Conservation (phyloP, 2,888 invertebrate genomes). For the Hololepta plana region DNA sequence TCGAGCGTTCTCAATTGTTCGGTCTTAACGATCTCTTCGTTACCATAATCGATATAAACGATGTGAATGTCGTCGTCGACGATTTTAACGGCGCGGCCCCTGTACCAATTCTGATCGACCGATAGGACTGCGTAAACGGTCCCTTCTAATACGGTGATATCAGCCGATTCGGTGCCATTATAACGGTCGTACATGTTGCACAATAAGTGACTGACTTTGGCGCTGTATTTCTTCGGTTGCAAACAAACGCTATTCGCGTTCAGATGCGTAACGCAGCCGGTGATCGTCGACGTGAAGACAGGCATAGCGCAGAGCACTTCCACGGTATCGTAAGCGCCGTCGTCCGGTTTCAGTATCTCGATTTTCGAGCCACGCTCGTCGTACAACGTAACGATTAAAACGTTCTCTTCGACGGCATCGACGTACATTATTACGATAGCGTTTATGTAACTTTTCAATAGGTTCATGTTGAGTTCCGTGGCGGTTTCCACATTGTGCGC, state of each 20-base stretch:
- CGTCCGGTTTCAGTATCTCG: slow-evolving; percentile 32
- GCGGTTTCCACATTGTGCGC: slow-evolving; percentile 31
- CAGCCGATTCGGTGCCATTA: slow-evolving; percentile 23
- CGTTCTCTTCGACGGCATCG: slow-evolving; percentile 28
- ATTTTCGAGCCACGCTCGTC: slow-evolving; percentile 32
- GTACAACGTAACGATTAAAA: slow-evolving; percentile 43
- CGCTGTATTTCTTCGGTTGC: slow-evolving; percentile 34
- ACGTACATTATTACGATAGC: slow-evolving; percentile 29
- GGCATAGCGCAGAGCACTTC: slow-evolving; percentile 40
- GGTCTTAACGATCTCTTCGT: slow-evolving; percentile 33
- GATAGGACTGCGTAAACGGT: slow-evolving; percentile 37
- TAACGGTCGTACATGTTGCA: slow-evolving; percentile 37
- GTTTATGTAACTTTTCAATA: slow-evolving; percentile 32
- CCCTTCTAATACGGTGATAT: slow-evolving; percentile 30
- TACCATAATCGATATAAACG: slow-evolving; percentile 55
- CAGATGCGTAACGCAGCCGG: slow-evolving; percentile 39
- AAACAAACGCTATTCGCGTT: slow-evolving; percentile 42
- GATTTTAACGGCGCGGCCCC: slow-evolving; percentile 10
- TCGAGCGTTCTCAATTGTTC: neutral
- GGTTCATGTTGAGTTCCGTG: slow-evolving; percentile 27
- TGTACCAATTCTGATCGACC: slow-evolving; percentile 23
- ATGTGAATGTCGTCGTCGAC: slow-evolving; percentile 28
- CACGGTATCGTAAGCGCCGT: slow-evolving; percentile 33
- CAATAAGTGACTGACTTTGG: slow-evolving; percentile 28
- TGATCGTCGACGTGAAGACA: slow-evolving; percentile 38